A percentile compares a stretch with the other conserved stretches of the same genome.
Evolutionary conservation across 2,113 vertebrate genomes (phyloP).

Genomic region (Physeter macrocephalus): DNA sequence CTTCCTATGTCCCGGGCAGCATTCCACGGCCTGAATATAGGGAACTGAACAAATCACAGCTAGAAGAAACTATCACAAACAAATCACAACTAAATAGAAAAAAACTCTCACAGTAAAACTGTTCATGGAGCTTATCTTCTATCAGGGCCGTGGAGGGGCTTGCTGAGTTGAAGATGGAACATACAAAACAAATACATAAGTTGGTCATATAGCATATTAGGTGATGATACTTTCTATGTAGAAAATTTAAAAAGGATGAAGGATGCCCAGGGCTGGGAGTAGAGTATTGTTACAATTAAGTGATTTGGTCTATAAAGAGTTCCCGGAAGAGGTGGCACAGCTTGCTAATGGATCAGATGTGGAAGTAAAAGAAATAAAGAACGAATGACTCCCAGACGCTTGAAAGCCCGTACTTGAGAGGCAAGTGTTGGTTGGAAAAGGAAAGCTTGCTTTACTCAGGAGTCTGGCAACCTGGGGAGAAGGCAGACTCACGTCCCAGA

Average conservation of each 20-base stretch:
- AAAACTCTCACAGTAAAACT: neutral
- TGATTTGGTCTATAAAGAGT: neutral
- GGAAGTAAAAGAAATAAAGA: neutral
- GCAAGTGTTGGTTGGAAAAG: neutral
- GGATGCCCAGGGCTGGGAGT: neutral
- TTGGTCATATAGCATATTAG: neutral
- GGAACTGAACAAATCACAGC: neutral
- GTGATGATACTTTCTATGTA: neutral
- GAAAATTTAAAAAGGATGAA: neutral
- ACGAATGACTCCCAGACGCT: neutral
- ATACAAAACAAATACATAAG: neutral
- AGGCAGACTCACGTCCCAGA: neutral
- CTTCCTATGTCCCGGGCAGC: neutral
- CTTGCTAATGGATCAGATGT: neutral
- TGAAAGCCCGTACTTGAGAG: neutral
- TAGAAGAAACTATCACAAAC: neutral
- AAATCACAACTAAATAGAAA: neutral
- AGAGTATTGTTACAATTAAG: neutral
- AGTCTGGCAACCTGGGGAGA: neutral
- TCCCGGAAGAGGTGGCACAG: neutral
- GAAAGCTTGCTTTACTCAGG: neutral
- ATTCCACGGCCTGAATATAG: neutral
- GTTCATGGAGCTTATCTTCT: neutral
- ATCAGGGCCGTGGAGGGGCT: rapidly evolving
- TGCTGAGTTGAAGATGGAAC: neutral